Conservation (phyloP, 2,797 vertebrate genomes). For the Ataeniobius toweri region DNA sequence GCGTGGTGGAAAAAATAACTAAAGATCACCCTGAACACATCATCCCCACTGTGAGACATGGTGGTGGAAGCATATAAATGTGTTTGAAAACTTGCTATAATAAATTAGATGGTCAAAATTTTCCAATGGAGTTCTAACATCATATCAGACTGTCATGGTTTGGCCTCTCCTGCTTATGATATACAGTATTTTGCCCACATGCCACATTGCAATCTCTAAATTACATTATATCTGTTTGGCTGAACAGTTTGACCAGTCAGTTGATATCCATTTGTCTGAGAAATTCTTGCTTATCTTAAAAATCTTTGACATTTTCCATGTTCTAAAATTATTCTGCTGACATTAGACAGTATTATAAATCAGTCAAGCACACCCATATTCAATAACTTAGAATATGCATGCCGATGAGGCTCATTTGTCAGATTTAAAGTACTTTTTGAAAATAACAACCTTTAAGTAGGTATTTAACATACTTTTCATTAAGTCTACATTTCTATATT, state of each 20-base stretch:
- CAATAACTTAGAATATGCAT: neutral
- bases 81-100: neutral
- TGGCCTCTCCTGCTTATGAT: slow-evolving; percentile 50
- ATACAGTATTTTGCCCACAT: slow-evolving; percentile 47
- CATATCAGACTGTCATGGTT: slow-evolving; percentile 17
- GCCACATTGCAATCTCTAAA: slow-evolving; percentile 65
- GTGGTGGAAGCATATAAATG: neutral
- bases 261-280: slow-evolving; percentile 62
- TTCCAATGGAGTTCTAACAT: slow-evolving; percentile 5
- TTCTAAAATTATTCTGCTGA: neutral
- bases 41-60: too few species aligned
- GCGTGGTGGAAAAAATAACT: too few species aligned
- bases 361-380: neutral
- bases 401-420: neutral
- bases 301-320: slow-evolving; percentile 10
- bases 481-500: neutral
- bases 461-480: neutral
- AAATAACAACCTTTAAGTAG: neutral
- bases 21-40: too few species aligned
- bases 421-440: neutral
- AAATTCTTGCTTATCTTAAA: slow-evolving; percentile 1
- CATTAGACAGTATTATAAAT: neutral
- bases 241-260: slow-evolving; percentile 61
- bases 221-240: slow-evolving; percentile 61
- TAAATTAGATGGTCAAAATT: slow-evolving; percentile 8